Evolutionary conservation across 2,888 invertebrate species (phyloP).

Genomic region (Prionchulus punctatus): DNA sequence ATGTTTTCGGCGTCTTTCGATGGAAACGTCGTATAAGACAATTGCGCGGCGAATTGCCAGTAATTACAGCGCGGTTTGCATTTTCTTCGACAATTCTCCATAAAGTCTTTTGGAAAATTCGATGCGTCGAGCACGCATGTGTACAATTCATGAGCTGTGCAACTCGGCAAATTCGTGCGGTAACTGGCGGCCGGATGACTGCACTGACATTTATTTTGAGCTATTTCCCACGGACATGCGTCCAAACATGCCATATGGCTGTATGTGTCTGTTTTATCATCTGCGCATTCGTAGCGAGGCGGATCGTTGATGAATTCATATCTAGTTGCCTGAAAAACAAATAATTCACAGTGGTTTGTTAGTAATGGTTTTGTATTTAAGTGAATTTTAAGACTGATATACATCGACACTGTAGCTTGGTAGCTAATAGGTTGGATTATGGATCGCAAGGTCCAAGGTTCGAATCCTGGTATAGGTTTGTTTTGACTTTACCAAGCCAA

Average conservation of each 20-base stretch:
- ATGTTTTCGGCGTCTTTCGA: background rate
- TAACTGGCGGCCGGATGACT: background rate
- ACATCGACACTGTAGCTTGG: too few species aligned
- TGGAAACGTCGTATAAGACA: constrained; percentile 22
- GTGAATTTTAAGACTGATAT: too few species aligned
- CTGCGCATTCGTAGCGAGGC: constrained; percentile 8
- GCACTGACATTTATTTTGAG: background rate
- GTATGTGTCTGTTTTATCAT: background rate
- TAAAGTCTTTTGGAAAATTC: too few species aligned
- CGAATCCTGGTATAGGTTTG: too few species aligned
- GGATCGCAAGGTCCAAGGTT: too few species aligned
- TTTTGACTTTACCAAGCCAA: too few species aligned
- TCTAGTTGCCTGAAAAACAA: constrained; percentile 3
- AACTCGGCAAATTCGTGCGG: background rate
- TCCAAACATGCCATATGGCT: background rate
- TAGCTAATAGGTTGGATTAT: too few species aligned
- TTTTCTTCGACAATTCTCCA: constrained; percentile 16
- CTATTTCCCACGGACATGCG: background rate
- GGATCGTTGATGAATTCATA: constrained; percentile 12
- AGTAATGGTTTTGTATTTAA: too few species aligned
- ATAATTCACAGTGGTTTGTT: too few species aligned
- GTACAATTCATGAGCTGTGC: background rate
- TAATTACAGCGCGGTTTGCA: constrained; percentile 23
- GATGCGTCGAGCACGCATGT: background rate
- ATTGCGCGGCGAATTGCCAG: constrained; percentile 21